A percentile compares a stretch with the other conserved stretches of the same genome.
These are phyloP conservation scores for Aleiodes alternator DNA, from an alignment of 2,888 invertebrate genomes.

Conservation along the genomic window DNA sequence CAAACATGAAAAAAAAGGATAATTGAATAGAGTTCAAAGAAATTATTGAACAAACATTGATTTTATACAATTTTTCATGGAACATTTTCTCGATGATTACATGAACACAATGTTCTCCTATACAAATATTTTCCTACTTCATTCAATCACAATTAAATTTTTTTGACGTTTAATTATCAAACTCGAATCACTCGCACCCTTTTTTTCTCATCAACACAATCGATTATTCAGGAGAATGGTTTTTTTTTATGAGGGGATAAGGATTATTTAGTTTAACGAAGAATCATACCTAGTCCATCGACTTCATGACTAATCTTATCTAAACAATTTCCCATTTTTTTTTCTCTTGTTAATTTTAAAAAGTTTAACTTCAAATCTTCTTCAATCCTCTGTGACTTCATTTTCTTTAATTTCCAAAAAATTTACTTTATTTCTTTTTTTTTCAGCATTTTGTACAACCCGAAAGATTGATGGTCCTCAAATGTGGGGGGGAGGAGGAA, in stretches of 20 bases:
- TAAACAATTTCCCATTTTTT: slow-evolving; percentile 6
- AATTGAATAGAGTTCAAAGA: too few relatives aligned
- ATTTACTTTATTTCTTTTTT: slow-evolving; percentile 10
- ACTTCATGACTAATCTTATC: slow-evolving; percentile 29
- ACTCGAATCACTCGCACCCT: slow-evolving; percentile 57
- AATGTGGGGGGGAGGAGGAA: slow-evolving; percentile 45
- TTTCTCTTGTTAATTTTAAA: background rate
- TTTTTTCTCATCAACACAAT: slow-evolving; percentile 1
- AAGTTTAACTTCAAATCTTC: too few relatives aligned
- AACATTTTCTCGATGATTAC: background rate
- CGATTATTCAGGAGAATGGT: slow-evolving; percentile 15
- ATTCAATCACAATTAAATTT: slow-evolving; percentile 12
- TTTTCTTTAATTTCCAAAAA: background rate
- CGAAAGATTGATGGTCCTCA: slow-evolving; percentile 66
- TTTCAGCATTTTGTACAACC: slow-evolving; percentile 60
- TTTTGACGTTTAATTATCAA: slow-evolving; percentile 57
- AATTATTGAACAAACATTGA: too few relatives aligned
- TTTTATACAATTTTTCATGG: too few relatives aligned
- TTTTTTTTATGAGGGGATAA: slow-evolving; percentile 6
- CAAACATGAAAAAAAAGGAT: too few relatives aligned
- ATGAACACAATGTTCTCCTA: too few relatives aligned
- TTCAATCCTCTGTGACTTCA: too few relatives aligned
- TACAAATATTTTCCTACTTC: background rate
- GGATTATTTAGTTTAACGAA: slow-evolving; percentile 13
- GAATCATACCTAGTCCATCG: slow-evolving; percentile 16